A percentile compares a stretch with the other conserved stretches of the same genome.
Evolutionary conservation across 2,113 vertebrate species (phyloP).

Genomic region (Tachysurus vachellii): DNA sequence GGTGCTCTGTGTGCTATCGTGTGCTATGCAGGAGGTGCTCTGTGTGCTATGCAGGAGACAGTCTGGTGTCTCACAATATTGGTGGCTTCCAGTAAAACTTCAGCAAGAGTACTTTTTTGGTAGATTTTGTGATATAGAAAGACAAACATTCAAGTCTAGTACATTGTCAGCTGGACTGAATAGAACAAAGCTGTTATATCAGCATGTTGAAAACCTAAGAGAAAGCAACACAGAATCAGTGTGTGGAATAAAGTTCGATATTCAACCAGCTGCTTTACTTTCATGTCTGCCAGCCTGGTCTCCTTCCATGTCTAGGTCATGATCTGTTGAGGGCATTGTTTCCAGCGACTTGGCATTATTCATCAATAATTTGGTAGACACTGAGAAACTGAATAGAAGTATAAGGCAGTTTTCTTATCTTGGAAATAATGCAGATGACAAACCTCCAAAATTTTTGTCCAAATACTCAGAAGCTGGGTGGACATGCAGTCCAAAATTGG

Average conservation of each 20-base stretch:
- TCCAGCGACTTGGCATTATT: not conserved
- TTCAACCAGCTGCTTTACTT: conserved; percentile 23
- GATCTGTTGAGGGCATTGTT: conserved; percentile 26
- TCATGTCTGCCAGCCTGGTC: conserved; percentile 11
- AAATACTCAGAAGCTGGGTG: not conserved
- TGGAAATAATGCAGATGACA: not conserved
- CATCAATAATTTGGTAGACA: conserved; percentile 3
- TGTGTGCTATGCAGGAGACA: not conserved
- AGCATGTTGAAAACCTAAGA: not conserved
- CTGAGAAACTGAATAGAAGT: not conserved
- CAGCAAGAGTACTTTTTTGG: not conserved
- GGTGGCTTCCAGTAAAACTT: not conserved
- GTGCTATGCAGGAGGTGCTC: no score
- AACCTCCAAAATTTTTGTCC: not conserved
- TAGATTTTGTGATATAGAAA: not conserved
- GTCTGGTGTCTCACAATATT: not conserved
- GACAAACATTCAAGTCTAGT: not conserved
- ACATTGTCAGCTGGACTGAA: not conserved
- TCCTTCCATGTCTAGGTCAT: not conserved
- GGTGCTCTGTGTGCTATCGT: no score
- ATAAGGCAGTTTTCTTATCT: not conserved
- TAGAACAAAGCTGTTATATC: conserved; percentile 19
- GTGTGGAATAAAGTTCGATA: conserved; percentile 17
- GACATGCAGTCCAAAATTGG: not conserved
- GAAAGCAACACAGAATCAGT: not conserved